phyloP scores from a whole-genome alignment of 2,888 invertebrate species.

The Miltochrista miniata region DNA sequence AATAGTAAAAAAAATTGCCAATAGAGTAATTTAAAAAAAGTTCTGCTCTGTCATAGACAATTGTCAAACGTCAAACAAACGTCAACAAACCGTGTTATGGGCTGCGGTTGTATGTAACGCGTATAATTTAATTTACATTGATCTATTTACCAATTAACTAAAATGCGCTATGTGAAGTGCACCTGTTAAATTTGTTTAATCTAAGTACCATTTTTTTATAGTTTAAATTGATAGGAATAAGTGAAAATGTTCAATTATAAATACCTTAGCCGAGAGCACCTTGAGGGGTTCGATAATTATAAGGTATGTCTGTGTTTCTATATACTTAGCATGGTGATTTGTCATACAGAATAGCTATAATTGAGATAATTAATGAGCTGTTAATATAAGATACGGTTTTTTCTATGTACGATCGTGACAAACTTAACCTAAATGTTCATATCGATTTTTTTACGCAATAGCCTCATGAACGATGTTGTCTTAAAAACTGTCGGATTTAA shows the following conservation, averaged over 20 bases:
- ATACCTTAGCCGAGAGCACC: constrained; percentile 92
- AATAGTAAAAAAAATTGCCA: no score
- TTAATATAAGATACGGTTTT: neutral
- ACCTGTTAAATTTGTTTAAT: constrained; percentile 8
- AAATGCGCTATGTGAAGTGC: constrained; percentile 29
- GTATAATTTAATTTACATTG: constrained; percentile 19
- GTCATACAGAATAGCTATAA: neutral
- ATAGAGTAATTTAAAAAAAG: no score
- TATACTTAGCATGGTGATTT: neutral
- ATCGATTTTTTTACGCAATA: constrained; percentile 56
- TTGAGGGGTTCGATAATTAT: constrained; percentile 97
- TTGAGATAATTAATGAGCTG: neutral
- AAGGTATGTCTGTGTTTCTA: constrained; percentile 83
- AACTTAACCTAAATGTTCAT: constrained; percentile 46
- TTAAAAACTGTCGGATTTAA: constrained; percentile 18
- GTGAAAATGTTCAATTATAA: constrained; percentile 85
- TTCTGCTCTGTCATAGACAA: no score
- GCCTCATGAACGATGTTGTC: constrained; percentile 13
- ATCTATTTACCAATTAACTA: constrained; percentile 12
- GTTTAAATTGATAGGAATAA: constrained; percentile 8
- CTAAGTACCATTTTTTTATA: constrained; percentile 12
- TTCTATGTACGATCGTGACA: constrained; percentile 6
- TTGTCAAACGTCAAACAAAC: neutral
- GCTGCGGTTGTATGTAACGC: constrained; percentile 8
- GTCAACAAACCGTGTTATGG: constrained; percentile 3